These are phyloP conservation scores for Botrylloides violaceus DNA, from an alignment of 23 tunicate species.

Conservation along the genomic window DNA sequence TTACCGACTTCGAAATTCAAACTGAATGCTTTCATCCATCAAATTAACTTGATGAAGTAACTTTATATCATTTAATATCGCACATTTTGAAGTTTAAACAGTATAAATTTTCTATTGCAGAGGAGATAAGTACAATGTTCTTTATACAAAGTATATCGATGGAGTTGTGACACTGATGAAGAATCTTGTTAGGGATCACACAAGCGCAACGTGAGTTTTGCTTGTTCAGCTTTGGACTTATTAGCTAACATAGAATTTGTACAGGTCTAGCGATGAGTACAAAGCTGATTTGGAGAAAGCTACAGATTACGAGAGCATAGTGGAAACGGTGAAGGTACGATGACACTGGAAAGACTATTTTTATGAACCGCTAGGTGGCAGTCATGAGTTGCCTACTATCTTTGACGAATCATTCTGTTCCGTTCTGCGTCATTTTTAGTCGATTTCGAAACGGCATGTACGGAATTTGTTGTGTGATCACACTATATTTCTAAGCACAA, in stretches of 20 bases:
- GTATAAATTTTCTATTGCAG: neutral
- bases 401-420: too few relatives aligned
- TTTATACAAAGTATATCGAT: neutral
- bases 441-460: too few relatives aligned
- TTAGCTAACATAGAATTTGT: neutral
- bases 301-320: neutral
- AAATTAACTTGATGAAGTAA: slow-evolving; percentile 43
- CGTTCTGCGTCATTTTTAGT: too few relatives aligned
- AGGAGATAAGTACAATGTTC: slow-evolving; percentile 5
- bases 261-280: slow-evolving; percentile 8
- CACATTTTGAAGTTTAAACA: neutral
- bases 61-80: neutral
- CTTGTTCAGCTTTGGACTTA: neutral
- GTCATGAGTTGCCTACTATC: too few relatives aligned
- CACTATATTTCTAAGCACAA: too few relatives aligned
- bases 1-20: neutral
- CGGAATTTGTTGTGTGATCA: too few relatives aligned
- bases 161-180: slow-evolving; percentile 6
- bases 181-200: slow-evolving; percentile 5
- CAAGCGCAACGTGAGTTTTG: slow-evolving; percentile 7
- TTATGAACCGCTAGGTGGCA: neutral
- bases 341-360: too few relatives aligned
- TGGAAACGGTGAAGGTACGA: slow-evolving; percentile 10
- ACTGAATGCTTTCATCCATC: slow-evolving; percentile 20
- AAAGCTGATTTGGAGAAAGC: slow-evolving; percentile 10